Percentiles rank a stretch among this genome's conserved stretches.
Evolutionary conservation across 2,113 vertebrate species (phyloP).

Genomic region (Opisthocomus hoazin): DNA sequence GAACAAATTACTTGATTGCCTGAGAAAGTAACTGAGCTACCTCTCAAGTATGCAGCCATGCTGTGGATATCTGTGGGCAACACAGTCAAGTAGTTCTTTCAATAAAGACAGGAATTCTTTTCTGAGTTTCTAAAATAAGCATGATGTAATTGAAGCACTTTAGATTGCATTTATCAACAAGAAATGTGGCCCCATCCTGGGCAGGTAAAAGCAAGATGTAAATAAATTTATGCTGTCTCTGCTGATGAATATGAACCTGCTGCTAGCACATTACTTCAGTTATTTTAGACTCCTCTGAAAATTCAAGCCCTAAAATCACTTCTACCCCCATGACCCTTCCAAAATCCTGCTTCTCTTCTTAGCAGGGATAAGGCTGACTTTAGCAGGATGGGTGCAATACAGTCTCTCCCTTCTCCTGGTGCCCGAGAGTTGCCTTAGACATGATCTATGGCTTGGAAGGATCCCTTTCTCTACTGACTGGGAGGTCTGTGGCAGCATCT

Average conservation of each 20-base stretch:
- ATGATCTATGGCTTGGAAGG: not conserved
- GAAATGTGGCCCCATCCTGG: constrained; percentile 3
- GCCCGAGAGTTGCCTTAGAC: no score
- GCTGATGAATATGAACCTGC: not conserved
- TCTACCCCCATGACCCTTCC: not conserved
- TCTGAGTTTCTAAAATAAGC: constrained; percentile 23
- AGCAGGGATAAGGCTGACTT: not conserved
- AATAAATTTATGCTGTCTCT: not conserved
- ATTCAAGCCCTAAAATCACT: not conserved
- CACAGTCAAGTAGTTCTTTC: constrained; percentile 18
- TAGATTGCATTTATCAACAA: constrained; percentile 15
- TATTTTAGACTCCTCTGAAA: constrained; percentile 9
- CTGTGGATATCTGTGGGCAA: constrained; percentile 27
- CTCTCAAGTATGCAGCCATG: constrained; percentile 12
- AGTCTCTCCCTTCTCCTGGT: not conserved
- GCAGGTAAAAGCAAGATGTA: constrained; percentile 30
- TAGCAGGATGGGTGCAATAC: not conserved
- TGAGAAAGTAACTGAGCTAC: not conserved
- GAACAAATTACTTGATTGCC: constrained; percentile 42
- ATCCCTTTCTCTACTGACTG: not conserved
- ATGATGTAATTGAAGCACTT: not conserved
- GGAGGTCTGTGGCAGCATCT: not conserved
- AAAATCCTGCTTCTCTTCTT: not conserved
- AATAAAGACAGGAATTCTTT: not conserved
- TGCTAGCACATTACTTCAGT: not conserved